Base-by-base conservation (phyloP, 1,140 invertebrate species). In the Trichonephila inaurata region DNA sequence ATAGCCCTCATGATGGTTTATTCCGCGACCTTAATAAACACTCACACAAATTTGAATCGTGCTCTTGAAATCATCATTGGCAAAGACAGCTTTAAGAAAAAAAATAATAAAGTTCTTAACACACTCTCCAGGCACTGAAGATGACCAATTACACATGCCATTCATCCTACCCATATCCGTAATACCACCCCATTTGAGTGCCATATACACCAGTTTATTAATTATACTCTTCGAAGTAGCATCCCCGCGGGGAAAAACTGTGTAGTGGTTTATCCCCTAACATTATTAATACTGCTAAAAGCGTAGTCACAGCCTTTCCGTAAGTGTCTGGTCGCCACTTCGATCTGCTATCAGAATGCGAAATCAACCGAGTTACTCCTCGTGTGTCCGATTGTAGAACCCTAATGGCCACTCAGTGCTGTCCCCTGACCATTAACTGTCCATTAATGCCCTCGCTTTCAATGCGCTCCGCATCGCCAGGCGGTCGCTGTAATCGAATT, bases 391-490 rank as follows among this genome's bases (percentile, higher is more conserved):
- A 33, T 64, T 88, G 24, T 44, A 44, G 60, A 8, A n/a, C 64
- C 62, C 60, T 89, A 89, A 89, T 89, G 87, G 87, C 62, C 87
- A 89, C 64, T 89, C 87, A n/a, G 64, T 40, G 33, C 28, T 89
- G 87, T 89, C 64, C 87, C 28, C 33, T n/a, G 21, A 28, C 87
- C 87, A 89, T 89, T 89, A 89, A 72, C 87, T 89, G 87, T 44
- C 87, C 87, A 72, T 89, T 89, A 89, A 28, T 51, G 62, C 21
- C 64, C 60, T 89, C 28, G 60, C 58, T 61, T 62, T 33, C 58
- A 87, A 60, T 61, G 85, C 60, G 85, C 12, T 33, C 62, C 64
- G 24, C 61, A 64, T 62, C 61, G 85, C n/a, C 14, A 87, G 21
- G 21, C 33, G 64, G 19, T 89, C 62, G 33, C 28, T 72, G 62